These are phyloP conservation scores for Murina feae DNA, from an alignment of 2,113 vertebrate genomes.

Conservation along the genomic window DNA sequence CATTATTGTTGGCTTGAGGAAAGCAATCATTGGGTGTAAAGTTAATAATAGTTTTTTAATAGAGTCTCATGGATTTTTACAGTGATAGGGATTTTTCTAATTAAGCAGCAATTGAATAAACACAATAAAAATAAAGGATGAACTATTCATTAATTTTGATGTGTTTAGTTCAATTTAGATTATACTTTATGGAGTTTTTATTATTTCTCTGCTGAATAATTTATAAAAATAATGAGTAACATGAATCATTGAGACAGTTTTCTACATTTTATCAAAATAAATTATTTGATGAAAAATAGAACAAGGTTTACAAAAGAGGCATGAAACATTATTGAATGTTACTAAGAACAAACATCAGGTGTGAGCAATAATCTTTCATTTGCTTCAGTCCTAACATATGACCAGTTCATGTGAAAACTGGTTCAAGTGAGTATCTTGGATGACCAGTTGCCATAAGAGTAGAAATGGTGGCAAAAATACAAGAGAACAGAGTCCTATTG, in stretches of 20 bases:
- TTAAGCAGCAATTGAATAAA: conserved; percentile 63
- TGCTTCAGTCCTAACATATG: background rate
- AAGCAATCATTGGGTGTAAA: conserved; percentile 49
- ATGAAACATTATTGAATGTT: conserved; percentile 5
- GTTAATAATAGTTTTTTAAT: conserved; percentile 59
- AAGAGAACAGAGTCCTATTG: background rate
- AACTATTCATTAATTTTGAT: conserved; percentile 63
- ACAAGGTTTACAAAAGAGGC: background rate
- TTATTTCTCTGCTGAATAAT: conserved; percentile 64
- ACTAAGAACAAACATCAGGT: background rate
- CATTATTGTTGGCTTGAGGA: conserved; percentile 46
- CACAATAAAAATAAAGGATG: conserved; percentile 53
- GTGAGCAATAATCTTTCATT: background rate
- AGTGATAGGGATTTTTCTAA: conserved; percentile 63
- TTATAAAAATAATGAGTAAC: conserved; percentile 62
- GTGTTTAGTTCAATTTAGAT: conserved; percentile 56
- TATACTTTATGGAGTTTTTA: conserved; percentile 44
- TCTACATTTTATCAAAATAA: conserved; percentile 63
- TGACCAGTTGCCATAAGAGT: background rate
- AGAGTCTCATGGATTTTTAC: conserved; percentile 39
- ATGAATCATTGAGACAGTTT: conserved; percentile 60
- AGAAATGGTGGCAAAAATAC: background rate
- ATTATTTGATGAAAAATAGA: conserved; percentile 49
- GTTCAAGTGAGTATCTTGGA: background rate
- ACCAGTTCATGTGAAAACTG: background rate